Percentiles rank a stretch among this genome's conserved stretches.
Evolutionary conservation across 2,797 vertebrate genomes (phyloP).

Genomic region (Anniella stebbinsi): DNA sequence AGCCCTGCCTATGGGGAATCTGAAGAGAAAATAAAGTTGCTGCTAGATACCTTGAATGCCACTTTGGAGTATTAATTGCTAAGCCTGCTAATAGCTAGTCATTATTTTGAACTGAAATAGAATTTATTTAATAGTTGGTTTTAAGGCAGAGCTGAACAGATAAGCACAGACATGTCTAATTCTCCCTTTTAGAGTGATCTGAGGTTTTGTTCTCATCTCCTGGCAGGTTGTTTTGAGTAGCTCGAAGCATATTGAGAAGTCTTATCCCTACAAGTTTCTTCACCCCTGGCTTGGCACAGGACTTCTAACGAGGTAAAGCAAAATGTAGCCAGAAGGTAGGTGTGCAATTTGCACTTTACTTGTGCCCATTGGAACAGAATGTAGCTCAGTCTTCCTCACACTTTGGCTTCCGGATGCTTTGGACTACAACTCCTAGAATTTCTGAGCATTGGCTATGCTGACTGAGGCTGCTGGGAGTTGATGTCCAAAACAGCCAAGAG

Average conservation of each 20-base stretch:
- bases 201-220: conserved; percentile 19
- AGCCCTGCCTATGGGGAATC: neutral
- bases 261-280: conserved; percentile 86
- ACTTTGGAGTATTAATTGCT: neutral
- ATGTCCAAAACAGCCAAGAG: too few relatives aligned
- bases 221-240: conserved; percentile 85
- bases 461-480: too few relatives aligned
- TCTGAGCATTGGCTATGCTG: too few relatives aligned
- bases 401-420: too few relatives aligned
- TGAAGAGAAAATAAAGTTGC: neutral
- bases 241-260: conserved; percentile 89
- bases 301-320: conserved; percentile 91
- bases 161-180: neutral
- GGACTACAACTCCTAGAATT: too few relatives aligned
- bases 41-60: neutral
- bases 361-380: neutral
- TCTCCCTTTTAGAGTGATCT: neutral
- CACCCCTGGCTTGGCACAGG: conserved; percentile 95
- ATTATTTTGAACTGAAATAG: neutral
- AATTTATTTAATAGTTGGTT: neutral
- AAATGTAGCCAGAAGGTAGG: neutral
- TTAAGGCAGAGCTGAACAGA: neutral
- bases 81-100: neutral
- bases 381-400: neutral
- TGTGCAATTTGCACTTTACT: neutral